These are phyloP conservation scores for Idaea aversata DNA, from an alignment of 2,888 invertebrate genomes.

Conservation along the genomic window DNA sequence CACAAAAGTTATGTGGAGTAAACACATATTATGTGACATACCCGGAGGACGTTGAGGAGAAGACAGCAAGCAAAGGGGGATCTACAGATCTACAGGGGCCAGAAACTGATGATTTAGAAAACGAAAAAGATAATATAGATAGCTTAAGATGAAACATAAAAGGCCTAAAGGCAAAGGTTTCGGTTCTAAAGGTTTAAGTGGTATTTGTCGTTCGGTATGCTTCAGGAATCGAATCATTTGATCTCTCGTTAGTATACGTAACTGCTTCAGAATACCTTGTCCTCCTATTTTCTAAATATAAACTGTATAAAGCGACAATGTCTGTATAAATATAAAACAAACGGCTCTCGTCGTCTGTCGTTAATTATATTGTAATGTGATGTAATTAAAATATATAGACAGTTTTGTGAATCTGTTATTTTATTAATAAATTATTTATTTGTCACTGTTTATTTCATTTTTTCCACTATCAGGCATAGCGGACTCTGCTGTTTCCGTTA, in stretches of 20 bases:
- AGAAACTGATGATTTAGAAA: conserved; percentile 17
- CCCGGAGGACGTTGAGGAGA: neutral
- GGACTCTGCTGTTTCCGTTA: no score
- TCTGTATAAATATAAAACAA: no score
- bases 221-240: conserved; percentile 16
- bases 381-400: no score
- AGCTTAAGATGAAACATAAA: conserved; percentile 13
- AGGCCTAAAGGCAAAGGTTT: conserved; percentile 49
- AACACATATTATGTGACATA: neutral
- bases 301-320: no score
- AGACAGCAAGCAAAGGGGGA: neutral
- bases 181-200: conserved; percentile 39
- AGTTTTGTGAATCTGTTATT: no score
- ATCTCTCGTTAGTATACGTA: neutral
- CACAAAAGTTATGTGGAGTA: neutral
- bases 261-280: neutral
- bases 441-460: no score
- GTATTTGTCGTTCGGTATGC: conserved; percentile 42
- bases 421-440: no score
- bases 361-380: no score
- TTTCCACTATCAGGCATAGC: no score
- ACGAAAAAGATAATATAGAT: conserved; percentile 6
- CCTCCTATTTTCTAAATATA: no score
- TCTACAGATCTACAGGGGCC: conserved; percentile 8
- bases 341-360: no score